A percentile compares a stretch with the other conserved stretches of the same genome.
phyloP scores from a whole-genome alignment of 2,113 vertebrate species.

The Martes martes region DNA sequence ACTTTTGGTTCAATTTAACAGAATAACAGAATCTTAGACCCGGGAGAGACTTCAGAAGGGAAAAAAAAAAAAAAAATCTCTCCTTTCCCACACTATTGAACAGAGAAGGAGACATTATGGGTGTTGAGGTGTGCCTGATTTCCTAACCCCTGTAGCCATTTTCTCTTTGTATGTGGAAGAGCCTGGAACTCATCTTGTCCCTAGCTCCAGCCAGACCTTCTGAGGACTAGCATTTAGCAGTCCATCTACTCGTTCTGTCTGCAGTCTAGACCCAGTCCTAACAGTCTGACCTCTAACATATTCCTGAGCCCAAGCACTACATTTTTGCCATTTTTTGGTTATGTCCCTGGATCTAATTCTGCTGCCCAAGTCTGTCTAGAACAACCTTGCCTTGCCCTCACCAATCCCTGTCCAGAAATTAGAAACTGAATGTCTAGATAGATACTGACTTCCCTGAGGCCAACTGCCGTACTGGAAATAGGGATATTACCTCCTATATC shows the following conservation, averaged over 20 bases:
- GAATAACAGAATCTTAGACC: neutral
- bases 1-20: constrained; percentile 54
- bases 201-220: neutral
- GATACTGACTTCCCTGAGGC: neutral
- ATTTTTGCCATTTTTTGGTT: neutral
- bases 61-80: neutral
- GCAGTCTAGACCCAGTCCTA: neutral
- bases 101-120: neutral
- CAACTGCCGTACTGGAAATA: neutral
- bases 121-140: neutral
- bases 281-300: neutral
- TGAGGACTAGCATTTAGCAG: neutral
- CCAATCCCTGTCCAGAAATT: neutral
- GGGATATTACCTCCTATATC: neutral
- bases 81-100: neutral
- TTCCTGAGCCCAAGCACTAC: neutral
- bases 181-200: neutral
- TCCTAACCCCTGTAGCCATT: neutral
- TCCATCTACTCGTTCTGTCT: neutral
- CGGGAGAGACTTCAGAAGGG: neutral
- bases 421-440: neutral
- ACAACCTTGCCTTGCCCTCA: neutral
- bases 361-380: neutral
- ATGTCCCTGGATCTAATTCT: neutral
- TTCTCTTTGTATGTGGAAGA: neutral